phyloP scores from a whole-genome alignment of 2,888 invertebrate species.

The Hedychridium roseum region DNA sequence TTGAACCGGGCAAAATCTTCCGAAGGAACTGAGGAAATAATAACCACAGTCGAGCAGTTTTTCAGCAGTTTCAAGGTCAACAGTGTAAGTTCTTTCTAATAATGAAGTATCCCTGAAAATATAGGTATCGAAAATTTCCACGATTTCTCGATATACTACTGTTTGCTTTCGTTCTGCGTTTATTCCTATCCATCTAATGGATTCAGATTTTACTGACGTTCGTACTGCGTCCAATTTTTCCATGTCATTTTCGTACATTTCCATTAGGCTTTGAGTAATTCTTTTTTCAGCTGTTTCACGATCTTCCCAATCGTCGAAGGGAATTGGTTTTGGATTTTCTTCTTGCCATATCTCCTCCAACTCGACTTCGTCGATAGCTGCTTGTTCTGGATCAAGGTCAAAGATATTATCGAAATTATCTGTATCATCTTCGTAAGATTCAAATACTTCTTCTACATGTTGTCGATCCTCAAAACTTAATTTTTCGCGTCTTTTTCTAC shows the following conservation, averaged over 20 bases:
- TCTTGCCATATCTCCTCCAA: constrained; percentile 50
- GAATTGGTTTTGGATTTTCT: constrained; percentile 59
- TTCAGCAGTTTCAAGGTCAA: constrained; percentile 68
- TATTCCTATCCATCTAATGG: constrained; percentile 64
- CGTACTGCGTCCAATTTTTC: constrained; percentile 61
- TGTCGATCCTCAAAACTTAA: constrained; percentile 16
- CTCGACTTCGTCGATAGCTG: constrained; percentile 62
- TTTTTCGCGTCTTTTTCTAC: neutral
- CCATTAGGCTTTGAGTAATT: constrained; percentile 64
- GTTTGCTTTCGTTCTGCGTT: constrained; percentile 60
- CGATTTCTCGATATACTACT: constrained; percentile 46
- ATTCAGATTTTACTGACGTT: constrained; percentile 59
- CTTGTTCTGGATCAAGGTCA: constrained; percentile 65
- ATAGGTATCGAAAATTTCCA: constrained; percentile 50
- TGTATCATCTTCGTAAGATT: neutral
- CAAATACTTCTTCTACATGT: constrained; percentile 15
- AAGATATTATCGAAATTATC: neutral
- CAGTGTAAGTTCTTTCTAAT: constrained; percentile 69
- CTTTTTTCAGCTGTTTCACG: constrained; percentile 58
- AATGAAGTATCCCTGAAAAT: constrained; percentile 66
- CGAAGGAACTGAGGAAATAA: constrained; percentile 71
- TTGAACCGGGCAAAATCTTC: constrained; percentile 73
- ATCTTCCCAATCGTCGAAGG: constrained; percentile 66
- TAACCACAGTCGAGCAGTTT: constrained; percentile 68
- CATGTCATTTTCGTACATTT: constrained; percentile 64